Evolutionary conservation across 2,888 invertebrate species (phyloP), one percentile per base, ranked within the genome.

Genomic region (Glaucopsyche alexis): DNA sequence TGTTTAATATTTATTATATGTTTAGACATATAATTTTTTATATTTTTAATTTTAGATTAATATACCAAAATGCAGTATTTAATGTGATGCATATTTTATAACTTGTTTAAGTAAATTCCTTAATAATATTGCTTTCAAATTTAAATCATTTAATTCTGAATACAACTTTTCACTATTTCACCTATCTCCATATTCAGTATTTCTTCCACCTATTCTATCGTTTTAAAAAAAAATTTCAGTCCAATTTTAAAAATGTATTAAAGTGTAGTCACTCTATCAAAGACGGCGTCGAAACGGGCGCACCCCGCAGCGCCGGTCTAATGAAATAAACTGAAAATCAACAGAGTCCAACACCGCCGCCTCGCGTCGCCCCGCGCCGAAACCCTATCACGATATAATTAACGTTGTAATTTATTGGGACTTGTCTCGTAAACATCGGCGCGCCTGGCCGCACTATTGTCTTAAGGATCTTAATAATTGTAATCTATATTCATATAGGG

Each of bases 281-380:
- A 73, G 69, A 75, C 82, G 78, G 81, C 82, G 79, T 81, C 84
- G 82, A 84, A 83, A 82, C 85, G 81, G 76, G 81, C 84, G 88
- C 87, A 80, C 88, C 93, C 93, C 88, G 92, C 89, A 81, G 93
- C 85, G 93, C 81, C 79, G 83, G 84, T 87, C 91, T 93, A 93
- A 93, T 93, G 93, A 93, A 93, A 93, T 93, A 93, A 93, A 92
- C 93, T 91, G 91, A 93, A 93, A 93, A 91, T 92, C 93, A 93
- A 93, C 93, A 93, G 77, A 77, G 74, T 77, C 78, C 76, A 80
- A 82, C 80, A 42, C 78, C 74, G 47, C 64, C 64, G 60, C 60
- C 78, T 77, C 69, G 50, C 76, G 73, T 11, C 84, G 77, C 74
- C 77, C 78, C 76, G 80, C 82, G 79, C 65, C 78, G 80, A 72